phyloP scores from a whole-genome alignment of 2,113 vertebrate species.

The Rana temporaria region DNA sequence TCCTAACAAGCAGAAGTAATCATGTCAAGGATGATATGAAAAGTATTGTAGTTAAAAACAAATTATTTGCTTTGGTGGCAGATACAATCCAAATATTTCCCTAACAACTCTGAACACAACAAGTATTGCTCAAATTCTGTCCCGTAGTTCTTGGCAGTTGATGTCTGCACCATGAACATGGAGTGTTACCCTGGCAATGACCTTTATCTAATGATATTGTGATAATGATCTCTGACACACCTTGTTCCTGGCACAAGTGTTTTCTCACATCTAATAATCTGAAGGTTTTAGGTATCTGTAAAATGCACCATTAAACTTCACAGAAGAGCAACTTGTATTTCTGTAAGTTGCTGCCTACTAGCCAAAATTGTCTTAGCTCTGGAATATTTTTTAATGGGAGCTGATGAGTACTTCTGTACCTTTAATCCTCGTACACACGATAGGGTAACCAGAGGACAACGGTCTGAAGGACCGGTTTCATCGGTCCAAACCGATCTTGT shows the following conservation, averaged over 20 bases:
- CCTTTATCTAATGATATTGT: conserved; percentile 42
- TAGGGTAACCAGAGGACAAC: too few relatives aligned
- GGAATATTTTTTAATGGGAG: too few relatives aligned
- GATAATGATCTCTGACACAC: conserved; percentile 48
- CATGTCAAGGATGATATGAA: too few relatives aligned
- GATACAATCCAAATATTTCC: conserved; percentile 16
- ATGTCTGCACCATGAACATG: conserved; percentile 19
- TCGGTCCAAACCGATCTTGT: too few relatives aligned
- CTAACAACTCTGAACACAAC: background rate
- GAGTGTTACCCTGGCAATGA: conserved; percentile 32
- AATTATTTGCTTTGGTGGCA: background rate
- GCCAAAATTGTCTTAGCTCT: too few relatives aligned
- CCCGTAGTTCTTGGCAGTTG: conserved; percentile 3
- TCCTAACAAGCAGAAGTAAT: too few relatives aligned
- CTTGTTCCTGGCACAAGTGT: conserved; percentile 30
- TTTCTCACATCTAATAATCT: conserved; percentile 30
- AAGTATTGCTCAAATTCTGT: background rate
- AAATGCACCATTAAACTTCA: conserved; percentile 49
- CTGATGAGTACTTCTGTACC: too few relatives aligned
- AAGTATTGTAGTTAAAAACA: too few relatives aligned
- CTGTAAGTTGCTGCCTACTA: too few relatives aligned
- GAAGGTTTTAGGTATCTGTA: conserved; percentile 35
- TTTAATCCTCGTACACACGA: too few relatives aligned
- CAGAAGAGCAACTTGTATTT: background rate
- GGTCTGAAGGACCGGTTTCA: too few relatives aligned